phyloP scores from a whole-genome alignment of 2,888 invertebrate species.

The Tenthredo livida region DNA sequence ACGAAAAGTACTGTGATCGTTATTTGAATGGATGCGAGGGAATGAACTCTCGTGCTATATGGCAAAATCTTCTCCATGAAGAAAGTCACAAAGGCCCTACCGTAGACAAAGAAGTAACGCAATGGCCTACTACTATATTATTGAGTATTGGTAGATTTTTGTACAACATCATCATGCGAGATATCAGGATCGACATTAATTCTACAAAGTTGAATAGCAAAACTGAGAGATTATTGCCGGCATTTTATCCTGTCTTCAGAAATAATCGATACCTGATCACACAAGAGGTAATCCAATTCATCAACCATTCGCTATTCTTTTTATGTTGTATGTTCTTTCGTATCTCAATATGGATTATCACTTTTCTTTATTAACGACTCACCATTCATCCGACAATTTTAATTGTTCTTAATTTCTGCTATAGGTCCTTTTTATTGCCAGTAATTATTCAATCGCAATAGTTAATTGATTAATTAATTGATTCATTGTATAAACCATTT shows the following conservation, averaged over 20 bases:
- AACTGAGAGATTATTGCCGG: constrained; percentile 81
- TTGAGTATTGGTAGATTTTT: constrained; percentile 89
- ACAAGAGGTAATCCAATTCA: constrained; percentile 81
- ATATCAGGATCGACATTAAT: constrained; percentile 90
- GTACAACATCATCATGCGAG: constrained; percentile 91
- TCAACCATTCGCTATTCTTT: background rate
- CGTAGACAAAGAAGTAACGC: constrained; percentile 80
- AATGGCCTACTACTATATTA: constrained; percentile 85
- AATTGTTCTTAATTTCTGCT: background rate
- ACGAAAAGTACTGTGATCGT: constrained; percentile 84
- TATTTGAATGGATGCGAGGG: constrained; percentile 79
- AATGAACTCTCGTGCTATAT: constrained; percentile 84
- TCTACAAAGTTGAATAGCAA: constrained; percentile 81
- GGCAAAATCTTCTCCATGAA: constrained; percentile 84
- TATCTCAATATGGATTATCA: background rate
- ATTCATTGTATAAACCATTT: background rate
- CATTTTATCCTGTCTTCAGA: constrained; percentile 89
- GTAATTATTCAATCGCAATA: background rate
- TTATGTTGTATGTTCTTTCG: background rate
- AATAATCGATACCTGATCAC: constrained; percentile 83
- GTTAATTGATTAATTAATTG: background rate
- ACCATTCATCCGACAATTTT: background rate
- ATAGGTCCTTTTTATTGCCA: background rate
- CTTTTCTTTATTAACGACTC: background rate
- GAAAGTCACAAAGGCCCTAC: constrained; percentile 63